phyloP scores from a whole-genome alignment of 2,113 vertebrate species.

The Upupa epops region DNA sequence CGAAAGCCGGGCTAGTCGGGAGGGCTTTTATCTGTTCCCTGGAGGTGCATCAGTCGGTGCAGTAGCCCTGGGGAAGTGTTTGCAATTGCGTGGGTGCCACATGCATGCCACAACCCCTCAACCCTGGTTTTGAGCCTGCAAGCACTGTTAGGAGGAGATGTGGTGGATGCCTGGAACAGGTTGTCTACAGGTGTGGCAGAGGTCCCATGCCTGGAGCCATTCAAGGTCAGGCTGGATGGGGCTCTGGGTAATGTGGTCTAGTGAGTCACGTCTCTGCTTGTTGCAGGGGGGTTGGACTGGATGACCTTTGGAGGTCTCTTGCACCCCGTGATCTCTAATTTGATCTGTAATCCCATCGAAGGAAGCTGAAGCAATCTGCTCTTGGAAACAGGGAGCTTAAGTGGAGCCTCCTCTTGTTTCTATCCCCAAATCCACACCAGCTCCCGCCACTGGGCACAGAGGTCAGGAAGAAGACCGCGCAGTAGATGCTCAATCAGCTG shows the following conservation, averaged over 20 bases:
- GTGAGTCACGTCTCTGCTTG: no score
- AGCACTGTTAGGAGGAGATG: not conserved
- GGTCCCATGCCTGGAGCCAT: no score
- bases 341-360: not conserved
- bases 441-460: not conserved
- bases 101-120: not conserved
- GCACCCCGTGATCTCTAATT: no score
- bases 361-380: not conserved
- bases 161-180: no score
- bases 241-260: no score
- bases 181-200: no score
- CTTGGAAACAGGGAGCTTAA: not conserved
- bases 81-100: not conserved
- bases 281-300: no score
- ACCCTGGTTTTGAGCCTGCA: not conserved
- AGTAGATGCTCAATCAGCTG: not conserved
- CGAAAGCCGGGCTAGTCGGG: not conserved
- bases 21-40: slow-evolving; percentile 24
- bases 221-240: no score
- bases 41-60: not conserved
- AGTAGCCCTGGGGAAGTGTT: not conserved
- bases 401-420: not conserved
- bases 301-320: no score
- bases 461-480: not conserved
- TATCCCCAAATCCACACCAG: not conserved